Evolutionary conservation across 1,140 invertebrate genomes (phyloP).

Genomic region (Chymomyza costata): DNA sequence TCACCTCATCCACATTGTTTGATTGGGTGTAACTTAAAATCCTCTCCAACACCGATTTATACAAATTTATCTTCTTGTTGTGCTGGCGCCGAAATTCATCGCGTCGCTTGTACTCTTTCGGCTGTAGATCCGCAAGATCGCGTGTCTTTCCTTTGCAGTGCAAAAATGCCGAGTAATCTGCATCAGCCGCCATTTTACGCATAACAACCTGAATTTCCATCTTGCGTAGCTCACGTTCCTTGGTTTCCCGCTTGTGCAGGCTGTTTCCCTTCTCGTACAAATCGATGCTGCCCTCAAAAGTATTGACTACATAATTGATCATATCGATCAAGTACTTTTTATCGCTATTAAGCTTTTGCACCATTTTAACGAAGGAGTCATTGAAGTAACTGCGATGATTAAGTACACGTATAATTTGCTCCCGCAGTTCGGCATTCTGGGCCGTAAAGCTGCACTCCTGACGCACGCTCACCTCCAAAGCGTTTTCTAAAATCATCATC

Average conservation of each 20-base stretch:
- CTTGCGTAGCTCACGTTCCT: conserved; percentile 48
- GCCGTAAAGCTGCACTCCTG: conserved; percentile 59
- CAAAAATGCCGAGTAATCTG: conserved; percentile 53
- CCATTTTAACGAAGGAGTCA: conserved; percentile 55
- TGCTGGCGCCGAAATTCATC: conserved; percentile 50
- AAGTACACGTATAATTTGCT: conserved; percentile 54
- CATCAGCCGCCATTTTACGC: conserved; percentile 61
- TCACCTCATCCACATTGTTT: conserved; percentile 48
- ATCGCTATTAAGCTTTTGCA: conserved; percentile 60
- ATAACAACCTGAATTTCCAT: conserved; percentile 62
- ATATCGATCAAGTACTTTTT: conserved; percentile 64
- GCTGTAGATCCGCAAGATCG: conserved; percentile 51
- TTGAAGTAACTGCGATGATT: conserved; percentile 61
- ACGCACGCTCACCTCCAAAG: conserved; percentile 51
- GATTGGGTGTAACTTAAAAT: conserved; percentile 54
- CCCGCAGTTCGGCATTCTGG: conserved; percentile 47
- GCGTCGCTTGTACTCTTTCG: conserved; percentile 55
- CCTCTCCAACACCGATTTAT: conserved; percentile 58
- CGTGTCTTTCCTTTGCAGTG: conserved; percentile 50
- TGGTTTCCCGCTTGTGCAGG: conserved; percentile 44
- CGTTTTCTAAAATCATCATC: conserved; percentile 56
- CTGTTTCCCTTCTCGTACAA: conserved; percentile 61
- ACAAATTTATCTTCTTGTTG: conserved; percentile 58
- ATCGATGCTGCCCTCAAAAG: conserved; percentile 59
- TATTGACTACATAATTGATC: conserved; percentile 56